A percentile compares a stretch with the other conserved stretches of the same genome.
These are phyloP conservation scores for Anolis apletophallus DNA, from an alignment of 2,797 vertebrate species.

Conservation along the genomic window DNA sequence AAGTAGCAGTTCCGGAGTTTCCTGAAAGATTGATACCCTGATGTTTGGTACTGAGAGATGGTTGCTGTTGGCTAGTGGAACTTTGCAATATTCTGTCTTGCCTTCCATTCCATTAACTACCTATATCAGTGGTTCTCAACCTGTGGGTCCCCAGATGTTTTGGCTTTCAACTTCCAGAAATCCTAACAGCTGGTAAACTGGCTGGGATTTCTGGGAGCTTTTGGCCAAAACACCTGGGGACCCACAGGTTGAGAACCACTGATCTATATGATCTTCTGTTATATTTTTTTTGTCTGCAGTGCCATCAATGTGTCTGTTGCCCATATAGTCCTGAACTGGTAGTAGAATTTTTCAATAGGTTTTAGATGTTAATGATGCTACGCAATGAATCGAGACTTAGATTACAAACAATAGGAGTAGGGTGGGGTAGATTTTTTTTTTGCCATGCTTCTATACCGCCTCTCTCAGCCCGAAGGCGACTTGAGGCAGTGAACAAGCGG, in stretches of 20 bases:
- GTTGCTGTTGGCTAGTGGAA: background rate
- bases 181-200: too few relatives aligned
- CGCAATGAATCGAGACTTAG: background rate
- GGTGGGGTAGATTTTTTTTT: too few relatives aligned
- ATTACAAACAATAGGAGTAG: background rate
- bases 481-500: too few relatives aligned
- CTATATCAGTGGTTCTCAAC: background rate
- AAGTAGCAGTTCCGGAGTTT: background rate
- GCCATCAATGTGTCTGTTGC: background rate
- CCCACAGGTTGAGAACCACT: too few relatives aligned
- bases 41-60: background rate
- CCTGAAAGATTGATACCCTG: background rate
- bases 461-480: too few relatives aligned
- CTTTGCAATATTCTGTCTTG: background rate
- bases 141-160: too few relatives aligned
- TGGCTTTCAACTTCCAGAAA: too few relatives aligned
- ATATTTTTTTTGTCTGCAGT: too few relatives aligned
- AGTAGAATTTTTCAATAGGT: background rate
- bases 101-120: background rate
- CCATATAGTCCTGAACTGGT: background rate
- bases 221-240: too few relatives aligned
- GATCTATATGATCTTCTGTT: background rate
- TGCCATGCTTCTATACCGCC: too few relatives aligned
- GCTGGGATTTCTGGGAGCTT: too few relatives aligned
- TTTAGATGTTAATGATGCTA: background rate